Conservation (phyloP, 2,888 invertebrate species). For the Caenorhabditis zanzibari region DNA sequence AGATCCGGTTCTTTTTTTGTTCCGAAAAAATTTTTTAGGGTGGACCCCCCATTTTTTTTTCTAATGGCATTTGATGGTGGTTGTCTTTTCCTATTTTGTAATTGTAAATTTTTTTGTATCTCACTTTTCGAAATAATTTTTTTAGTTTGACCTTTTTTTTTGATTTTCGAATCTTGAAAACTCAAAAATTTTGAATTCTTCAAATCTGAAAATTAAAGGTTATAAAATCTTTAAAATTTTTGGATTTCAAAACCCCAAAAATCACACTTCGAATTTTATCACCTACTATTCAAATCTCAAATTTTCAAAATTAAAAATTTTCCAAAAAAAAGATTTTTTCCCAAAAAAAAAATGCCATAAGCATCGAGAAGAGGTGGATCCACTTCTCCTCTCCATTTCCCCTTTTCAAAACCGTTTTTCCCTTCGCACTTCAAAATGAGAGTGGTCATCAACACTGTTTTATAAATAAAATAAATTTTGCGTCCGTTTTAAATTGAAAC, state of each 20-base stretch:
- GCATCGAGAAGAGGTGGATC: slow-evolving; percentile 1
- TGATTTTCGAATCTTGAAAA: background rate
- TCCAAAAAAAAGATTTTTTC: slow-evolving; percentile 7
- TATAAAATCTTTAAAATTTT: background rate
- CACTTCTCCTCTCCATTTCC: slow-evolving; percentile 6
- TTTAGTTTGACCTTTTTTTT: background rate
- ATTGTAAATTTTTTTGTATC: background rate
- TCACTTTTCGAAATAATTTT: background rate
- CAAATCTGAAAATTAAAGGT: background rate
- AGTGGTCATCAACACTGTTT: slow-evolving; percentile 25
- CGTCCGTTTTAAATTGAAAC: slow-evolving; percentile 4
- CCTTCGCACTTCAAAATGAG: slow-evolving; percentile 6
- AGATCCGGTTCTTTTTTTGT: background rate
- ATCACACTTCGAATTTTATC: no score
- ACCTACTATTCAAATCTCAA: no score
- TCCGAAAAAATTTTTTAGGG: background rate
- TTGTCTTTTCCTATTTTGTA: background rate
- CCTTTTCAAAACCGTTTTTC: slow-evolving; percentile 23
- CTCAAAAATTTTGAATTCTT: background rate
- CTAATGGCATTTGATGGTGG: background rate
- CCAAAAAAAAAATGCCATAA: background rate
- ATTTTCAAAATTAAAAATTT: no score
- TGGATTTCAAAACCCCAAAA: no score
- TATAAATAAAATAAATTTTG: background rate
- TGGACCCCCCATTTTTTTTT: background rate